These are phyloP conservation scores for Exaiptasia diaphana DNA, from an alignment of 64 coral and sea anemone genomes.

Conservation along the genomic window DNA sequence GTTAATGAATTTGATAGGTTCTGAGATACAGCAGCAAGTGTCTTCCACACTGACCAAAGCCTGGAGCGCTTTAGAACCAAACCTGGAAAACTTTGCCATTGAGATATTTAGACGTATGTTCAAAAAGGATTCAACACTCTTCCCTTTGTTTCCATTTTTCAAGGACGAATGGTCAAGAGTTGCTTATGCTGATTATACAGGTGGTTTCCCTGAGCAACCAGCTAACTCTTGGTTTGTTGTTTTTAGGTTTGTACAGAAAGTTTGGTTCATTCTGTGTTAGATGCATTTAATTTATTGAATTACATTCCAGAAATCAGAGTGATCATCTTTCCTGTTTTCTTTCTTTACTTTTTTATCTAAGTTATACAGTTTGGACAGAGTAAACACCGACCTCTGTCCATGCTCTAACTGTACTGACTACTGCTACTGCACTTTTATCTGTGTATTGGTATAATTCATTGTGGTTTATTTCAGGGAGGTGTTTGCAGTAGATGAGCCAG, in stretches of 20 bases:
- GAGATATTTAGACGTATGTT: conserved; percentile 92
- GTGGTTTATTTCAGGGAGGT: conserved; percentile 92
- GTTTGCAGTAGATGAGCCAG: conserved; percentile 88
- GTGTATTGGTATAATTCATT: too few relatives aligned
- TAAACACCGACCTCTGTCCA: too few relatives aligned
- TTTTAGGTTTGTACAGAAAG: conserved; percentile 54
- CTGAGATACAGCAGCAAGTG: conserved; percentile 73
- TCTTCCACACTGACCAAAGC: conserved; percentile 56
- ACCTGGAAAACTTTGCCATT: conserved; percentile 81
- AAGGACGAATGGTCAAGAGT: conserved; percentile 95
- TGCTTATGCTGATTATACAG: conserved; percentile 77
- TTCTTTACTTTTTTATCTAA: too few relatives aligned
- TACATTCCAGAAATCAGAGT: neutral
- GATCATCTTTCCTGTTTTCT: neutral
- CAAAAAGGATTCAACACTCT: conserved; percentile 71
- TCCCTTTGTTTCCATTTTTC: conserved; percentile 85
- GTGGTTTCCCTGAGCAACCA: conserved; percentile 72
- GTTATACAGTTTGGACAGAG: neutral
- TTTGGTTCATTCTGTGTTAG: neutral
- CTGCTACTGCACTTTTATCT: too few relatives aligned
- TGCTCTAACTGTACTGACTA: too few relatives aligned
- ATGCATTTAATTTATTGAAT: neutral
- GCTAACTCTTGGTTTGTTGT: conserved; percentile 92
- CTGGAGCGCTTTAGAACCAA: conserved; percentile 70
- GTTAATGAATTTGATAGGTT: neutral